phyloP scores from a whole-genome alignment of 2,113 vertebrate genomes.

The Alexandromys fortis region DNA sequence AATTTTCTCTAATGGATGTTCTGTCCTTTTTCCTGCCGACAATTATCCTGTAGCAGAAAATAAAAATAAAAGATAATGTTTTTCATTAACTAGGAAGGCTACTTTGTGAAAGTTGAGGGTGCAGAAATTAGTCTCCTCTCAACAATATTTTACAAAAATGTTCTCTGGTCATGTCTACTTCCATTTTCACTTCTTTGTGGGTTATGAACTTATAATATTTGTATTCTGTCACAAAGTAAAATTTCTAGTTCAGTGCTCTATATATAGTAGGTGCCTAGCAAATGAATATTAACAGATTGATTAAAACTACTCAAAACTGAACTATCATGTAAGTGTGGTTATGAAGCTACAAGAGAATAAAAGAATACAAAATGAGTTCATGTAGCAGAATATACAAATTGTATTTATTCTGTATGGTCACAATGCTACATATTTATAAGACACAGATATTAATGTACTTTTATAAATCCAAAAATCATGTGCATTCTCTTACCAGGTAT shows the following conservation, averaged over 20 bases:
- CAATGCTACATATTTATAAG: not conserved
- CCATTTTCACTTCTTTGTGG: not conserved
- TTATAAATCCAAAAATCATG: not conserved
- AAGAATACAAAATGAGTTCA: not conserved
- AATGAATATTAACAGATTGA: not conserved
- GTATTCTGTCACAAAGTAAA: constrained; percentile 13
- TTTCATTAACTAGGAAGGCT: constrained; percentile 56
- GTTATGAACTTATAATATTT: constrained; percentile 13
- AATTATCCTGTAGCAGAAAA: constrained; percentile 58
- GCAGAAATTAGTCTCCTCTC: constrained; percentile 9
- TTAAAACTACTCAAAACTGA: not conserved
- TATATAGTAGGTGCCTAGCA: not conserved
- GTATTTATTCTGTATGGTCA: not conserved
- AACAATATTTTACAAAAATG: constrained; percentile 5
- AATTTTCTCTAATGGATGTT: constrained; percentile 56
- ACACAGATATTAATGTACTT: not conserved
- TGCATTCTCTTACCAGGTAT: not conserved
- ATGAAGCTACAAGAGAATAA: not conserved
- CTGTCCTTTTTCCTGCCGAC: not conserved
- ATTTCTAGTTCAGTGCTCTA: not conserved
- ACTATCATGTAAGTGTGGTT: not conserved
- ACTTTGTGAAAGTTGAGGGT: constrained; percentile 39
- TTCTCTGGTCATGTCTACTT: not conserved
- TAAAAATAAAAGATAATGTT: constrained; percentile 22
- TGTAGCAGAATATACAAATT: not conserved